Evolutionary conservation across 2,797 vertebrate genomes (phyloP), one percentile per base, ranked within the genome.

Genomic region (Catostomus latipinnis): DNA sequence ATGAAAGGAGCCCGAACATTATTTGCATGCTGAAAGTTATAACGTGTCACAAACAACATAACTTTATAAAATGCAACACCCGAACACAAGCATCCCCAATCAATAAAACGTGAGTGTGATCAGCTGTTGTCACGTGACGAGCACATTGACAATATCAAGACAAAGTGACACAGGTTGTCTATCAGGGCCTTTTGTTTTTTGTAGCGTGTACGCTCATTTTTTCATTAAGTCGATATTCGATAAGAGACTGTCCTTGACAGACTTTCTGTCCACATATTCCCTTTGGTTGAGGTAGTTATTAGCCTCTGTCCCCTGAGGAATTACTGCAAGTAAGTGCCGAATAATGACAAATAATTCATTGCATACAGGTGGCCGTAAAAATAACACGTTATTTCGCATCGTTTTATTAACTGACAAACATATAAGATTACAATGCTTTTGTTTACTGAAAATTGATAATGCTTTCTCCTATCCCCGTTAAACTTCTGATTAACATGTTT

Each of bases 81-180:
- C 61, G 34, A 53, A 53, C 49, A 14, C 12, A 60, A 22, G 49
- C 43, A 11, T 34, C 14, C 13, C 6, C 13, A 61, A 70, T 71
- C 22, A 61, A 70, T 61, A 22, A 77, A 48, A 12, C 34, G 53
- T 49, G 63, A 67, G 76, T 13, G 76, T 54, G 22, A 61, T 71
- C 76, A 71, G 76, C 76, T 70, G 57, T 6, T 22, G 57, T 78
- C 76, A 78, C 76, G 67, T 78, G 76, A 71, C 76, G 14, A 16
- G 56, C 48, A 61, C 57, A 13, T n/a, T 18, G 48, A 50, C 52
- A 53, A 54, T 57, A 48, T 61, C 66, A 10, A 54, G 57, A 71
- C 66, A 61, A 77, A 53, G 76, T 57, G 57, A 22, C n/a, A n/a
- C 74, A 9, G 2, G 10, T 57, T 6, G 4, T 22, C 43, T 22